Evolutionary conservation across 2,113 vertebrate species (phyloP).

Genomic region (Delphinus delphis): DNA sequence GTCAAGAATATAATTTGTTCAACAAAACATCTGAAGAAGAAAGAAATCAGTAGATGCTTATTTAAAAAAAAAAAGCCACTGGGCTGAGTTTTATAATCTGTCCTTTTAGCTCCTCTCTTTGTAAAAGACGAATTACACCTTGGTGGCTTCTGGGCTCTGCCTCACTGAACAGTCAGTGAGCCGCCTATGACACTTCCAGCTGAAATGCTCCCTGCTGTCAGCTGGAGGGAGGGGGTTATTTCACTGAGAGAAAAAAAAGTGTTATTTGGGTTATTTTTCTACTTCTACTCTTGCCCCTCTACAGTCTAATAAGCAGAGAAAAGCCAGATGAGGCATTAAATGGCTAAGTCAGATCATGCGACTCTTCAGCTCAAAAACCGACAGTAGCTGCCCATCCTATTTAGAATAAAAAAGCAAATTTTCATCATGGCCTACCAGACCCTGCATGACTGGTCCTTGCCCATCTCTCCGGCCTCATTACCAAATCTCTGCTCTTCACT

Average conservation of each 20-base stretch:
- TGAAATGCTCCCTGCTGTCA: conserved; percentile 34
- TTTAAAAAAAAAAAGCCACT: background rate
- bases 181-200: background rate
- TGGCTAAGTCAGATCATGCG: background rate
- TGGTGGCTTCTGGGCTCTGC: conserved; percentile 26
- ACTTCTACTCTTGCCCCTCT: background rate
- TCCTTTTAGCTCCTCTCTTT: conserved; percentile 49
- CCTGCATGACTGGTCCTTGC: background rate
- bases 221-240: background rate
- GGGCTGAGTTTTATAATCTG: conserved; percentile 19
- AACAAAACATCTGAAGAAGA: conserved; percentile 64
- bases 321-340: conserved; percentile 6
- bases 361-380: background rate
- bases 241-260: background rate
- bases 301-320: conserved; percentile 2
- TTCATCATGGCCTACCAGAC: too few relatives aligned
- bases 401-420: background rate
- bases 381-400: background rate
- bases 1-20: conserved; percentile 71
- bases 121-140: conserved; percentile 20
- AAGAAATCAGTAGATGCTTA: conserved; percentile 1
- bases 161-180: background rate
- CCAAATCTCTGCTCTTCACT: background rate
- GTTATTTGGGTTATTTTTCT: conserved; percentile 8
- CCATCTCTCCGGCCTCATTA: background rate